Evolutionary conservation across 2,888 invertebrate species (phyloP).

Genomic region (Vanessa cardui): DNA sequence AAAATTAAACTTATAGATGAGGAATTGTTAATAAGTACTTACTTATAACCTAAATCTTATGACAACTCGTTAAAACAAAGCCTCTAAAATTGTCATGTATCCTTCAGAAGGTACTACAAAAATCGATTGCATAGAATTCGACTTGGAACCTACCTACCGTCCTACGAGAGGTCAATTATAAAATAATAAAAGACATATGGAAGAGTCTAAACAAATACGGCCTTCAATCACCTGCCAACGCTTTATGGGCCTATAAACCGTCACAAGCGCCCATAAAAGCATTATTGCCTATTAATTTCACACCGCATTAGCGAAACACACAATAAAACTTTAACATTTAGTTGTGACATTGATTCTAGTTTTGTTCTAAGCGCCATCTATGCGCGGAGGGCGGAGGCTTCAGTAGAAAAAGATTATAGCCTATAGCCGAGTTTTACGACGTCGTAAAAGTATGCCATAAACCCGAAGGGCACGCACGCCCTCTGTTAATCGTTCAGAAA

Average conservation of each 20-base stretch:
- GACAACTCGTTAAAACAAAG: too few species aligned
- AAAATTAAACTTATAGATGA: too few species aligned
- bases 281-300: conserved; percentile 83
- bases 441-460: conserved; percentile 81
- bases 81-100: too few species aligned
- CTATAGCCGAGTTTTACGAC: conserved; percentile 76
- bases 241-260: conserved; percentile 77
- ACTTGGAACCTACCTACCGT: neutral
- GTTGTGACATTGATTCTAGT: conserved; percentile 73
- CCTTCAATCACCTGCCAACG: conserved; percentile 66
- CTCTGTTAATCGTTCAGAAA: conserved; percentile 83
- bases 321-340: conserved; percentile 81
- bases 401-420: conserved; percentile 78
- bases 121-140: neutral
- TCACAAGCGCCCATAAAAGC: conserved; percentile 78
- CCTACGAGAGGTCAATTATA: conserved; percentile 33
- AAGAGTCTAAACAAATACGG: conserved; percentile 72
- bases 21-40: too few species aligned
- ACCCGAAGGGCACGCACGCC: conserved; percentile 81
- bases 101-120: neutral
- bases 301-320: conserved; percentile 82
- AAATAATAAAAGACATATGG: conserved; percentile 61
- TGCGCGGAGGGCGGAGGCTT: conserved; percentile 56
- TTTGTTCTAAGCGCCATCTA: conserved; percentile 78
- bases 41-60: too few species aligned